Evolutionary conservation across 2,888 invertebrate species (phyloP).

Genomic region (Argyresthia goedartella): DNA sequence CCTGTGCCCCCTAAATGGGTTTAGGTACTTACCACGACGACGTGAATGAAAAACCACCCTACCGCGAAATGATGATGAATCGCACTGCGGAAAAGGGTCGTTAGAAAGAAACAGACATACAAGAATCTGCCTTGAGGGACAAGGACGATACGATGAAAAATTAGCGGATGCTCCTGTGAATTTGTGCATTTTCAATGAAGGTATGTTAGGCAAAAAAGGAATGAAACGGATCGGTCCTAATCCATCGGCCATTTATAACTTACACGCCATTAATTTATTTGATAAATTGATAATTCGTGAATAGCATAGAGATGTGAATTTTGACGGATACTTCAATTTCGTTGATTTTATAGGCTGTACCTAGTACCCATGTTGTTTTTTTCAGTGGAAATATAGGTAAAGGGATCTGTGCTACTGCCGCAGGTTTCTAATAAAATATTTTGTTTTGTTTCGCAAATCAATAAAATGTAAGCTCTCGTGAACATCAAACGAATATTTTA

Average conservation of each 20-base stretch:
- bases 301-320: constrained; percentile 46
- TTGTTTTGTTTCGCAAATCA: no score
- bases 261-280: constrained; percentile 70
- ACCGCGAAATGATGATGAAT: constrained; percentile 72
- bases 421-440: no score
- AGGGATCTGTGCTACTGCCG: no score
- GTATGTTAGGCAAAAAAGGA: constrained; percentile 69
- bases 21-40: not conserved
- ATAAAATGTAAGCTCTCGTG: no score
- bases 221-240: constrained; percentile 66
- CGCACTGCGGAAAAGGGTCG: constrained; percentile 52
- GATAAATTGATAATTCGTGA: constrained; percentile 48
- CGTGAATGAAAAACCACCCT: constrained; percentile 65
- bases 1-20: not conserved
- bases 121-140: constrained; percentile 23
- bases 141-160: constrained; percentile 44
- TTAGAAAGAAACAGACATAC: constrained; percentile 34
- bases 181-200: constrained; percentile 70
- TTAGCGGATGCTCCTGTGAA: constrained; percentile 64
- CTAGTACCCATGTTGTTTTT: no score
- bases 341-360: no score
- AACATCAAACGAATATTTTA: no score
- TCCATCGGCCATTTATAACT: constrained; percentile 68
- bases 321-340: no score
- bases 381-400: no score